These are phyloP conservation scores for Sinohyriopsis cumingii DNA, from an alignment of 2,888 invertebrate species.

Conservation along the genomic window DNA sequence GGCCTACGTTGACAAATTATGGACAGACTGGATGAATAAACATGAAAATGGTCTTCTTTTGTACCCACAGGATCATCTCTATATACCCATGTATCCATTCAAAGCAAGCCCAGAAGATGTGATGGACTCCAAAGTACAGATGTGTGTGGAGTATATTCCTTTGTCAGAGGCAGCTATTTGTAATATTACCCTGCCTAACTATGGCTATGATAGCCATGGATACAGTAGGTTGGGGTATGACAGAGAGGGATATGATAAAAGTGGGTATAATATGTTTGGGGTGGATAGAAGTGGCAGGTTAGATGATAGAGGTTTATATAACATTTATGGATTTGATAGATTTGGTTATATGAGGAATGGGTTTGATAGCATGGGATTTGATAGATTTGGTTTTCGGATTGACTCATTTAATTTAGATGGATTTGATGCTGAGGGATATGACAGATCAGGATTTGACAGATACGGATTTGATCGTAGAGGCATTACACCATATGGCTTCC, in stretches of 20 bases:
- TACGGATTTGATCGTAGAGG: slow-evolving; percentile 65
- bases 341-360: slow-evolving; percentile 61
- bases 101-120: slow-evolving; percentile 65
- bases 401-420: slow-evolving; percentile 67
- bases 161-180: slow-evolving; percentile 55
- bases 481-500: slow-evolving; percentile 58
- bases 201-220: slow-evolving; percentile 48
- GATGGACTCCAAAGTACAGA: slow-evolving; percentile 56
- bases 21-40: slow-evolving; percentile 64
- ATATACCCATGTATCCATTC: slow-evolving; percentile 64
- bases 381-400: slow-evolving; percentile 58
- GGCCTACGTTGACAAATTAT: slow-evolving; percentile 68
- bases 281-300: slow-evolving; percentile 50
- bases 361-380: slow-evolving; percentile 62
- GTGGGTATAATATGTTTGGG: slow-evolving; percentile 60
- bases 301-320: slow-evolving; percentile 54
- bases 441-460: slow-evolving; percentile 63
- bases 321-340: slow-evolving; percentile 57
- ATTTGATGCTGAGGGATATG: slow-evolving; percentile 63
- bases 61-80: slow-evolving; percentile 57
- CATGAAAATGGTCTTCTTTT: slow-evolving; percentile 50
- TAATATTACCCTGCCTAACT: slow-evolving; percentile 50
- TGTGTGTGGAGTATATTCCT: slow-evolving; percentile 66
- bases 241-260: slow-evolving; percentile 54
- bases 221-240: slow-evolving; percentile 61